phyloP scores from a whole-genome alignment of 2,113 vertebrate species.

The Zingel zingel region DNA sequence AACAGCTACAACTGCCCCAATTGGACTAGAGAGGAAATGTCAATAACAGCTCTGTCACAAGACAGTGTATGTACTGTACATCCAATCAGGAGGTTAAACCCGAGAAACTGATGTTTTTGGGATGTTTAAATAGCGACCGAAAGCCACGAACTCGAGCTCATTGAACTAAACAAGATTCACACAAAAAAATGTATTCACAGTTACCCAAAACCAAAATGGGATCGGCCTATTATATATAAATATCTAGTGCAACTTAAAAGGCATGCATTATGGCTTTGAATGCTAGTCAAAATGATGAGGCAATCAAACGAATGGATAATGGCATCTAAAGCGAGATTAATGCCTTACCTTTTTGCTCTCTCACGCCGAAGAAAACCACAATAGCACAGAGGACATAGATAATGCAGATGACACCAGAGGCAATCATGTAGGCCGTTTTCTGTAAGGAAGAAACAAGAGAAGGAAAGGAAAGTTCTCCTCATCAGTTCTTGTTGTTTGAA shows the following conservation, averaged over 20 bases:
- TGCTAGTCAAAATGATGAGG: background rate
- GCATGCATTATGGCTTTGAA: background rate
- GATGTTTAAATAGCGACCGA: background rate
- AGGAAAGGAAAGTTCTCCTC: background rate
- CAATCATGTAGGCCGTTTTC: slow-evolving; percentile 91
- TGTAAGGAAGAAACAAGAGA: slow-evolving; percentile 63
- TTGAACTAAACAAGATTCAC: background rate
- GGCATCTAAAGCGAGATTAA: background rate
- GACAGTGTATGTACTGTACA: background rate
- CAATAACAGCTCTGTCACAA: background rate
- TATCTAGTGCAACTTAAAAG: background rate
- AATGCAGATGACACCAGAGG: slow-evolving; percentile 89
- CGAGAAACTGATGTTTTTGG: background rate
- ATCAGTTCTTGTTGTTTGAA: background rate
- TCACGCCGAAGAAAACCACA: slow-evolving; percentile 89
- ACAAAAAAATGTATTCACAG: background rate
- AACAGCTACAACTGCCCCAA: background rate
- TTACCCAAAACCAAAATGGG: background rate
- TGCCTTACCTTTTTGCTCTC: slow-evolving; percentile 89
- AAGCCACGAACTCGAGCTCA: background rate
- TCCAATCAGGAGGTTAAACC: background rate
- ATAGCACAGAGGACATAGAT: slow-evolving; percentile 93
- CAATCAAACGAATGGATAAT: too few species aligned
- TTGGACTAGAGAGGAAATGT: background rate
- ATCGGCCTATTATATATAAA: background rate